These are phyloP conservation scores for Sebastes alutus DNA, from an alignment of 2,797 vertebrate genomes.

Conservation along the genomic window DNA sequence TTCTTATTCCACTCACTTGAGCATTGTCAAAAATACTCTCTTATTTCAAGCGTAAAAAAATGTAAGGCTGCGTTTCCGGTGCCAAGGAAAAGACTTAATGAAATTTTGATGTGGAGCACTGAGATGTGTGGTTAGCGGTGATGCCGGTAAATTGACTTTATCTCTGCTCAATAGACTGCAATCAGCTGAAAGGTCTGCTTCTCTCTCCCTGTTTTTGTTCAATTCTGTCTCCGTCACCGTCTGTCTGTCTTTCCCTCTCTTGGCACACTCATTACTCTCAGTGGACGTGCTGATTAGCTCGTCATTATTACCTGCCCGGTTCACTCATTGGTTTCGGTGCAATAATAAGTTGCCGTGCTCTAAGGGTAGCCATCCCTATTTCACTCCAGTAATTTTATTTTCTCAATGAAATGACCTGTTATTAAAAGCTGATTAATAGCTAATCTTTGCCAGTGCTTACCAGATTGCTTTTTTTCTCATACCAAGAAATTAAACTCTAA, in stretches of 20 bases:
- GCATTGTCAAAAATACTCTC: conserved; percentile 4
- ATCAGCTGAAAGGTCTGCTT: conserved; percentile 19
- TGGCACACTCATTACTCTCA: neutral
- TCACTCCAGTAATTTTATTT: conserved; percentile 4
- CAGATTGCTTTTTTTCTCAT: conserved; percentile 5
- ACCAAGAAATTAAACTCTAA: neutral
- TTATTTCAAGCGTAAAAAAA: conserved; percentile 23
- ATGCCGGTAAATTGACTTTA: conserved; percentile 52
- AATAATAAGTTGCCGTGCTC: conserved; percentile 4
- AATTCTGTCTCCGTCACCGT: neutral
- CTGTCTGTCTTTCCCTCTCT: neutral
- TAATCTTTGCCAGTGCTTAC: neutral
- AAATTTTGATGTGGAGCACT: conserved; percentile 46
- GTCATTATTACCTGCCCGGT: conserved; percentile 9
- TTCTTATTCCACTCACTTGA: conserved; percentile 31
- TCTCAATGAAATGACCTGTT: conserved; percentile 3
- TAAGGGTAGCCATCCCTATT: conserved; percentile 12
- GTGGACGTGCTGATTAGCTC: conserved; percentile 30
- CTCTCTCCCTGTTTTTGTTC: neutral
- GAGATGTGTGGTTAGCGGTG: conserved; percentile 36
- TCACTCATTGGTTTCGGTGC: conserved; percentile 31
- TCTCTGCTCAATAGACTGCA: conserved; percentile 29
- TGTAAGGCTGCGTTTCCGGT: neutral
- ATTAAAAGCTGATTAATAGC: conserved; percentile 12
- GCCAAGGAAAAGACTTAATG: conserved; percentile 35